Evolutionary conservation across 1,140 invertebrate species (phyloP).

Genomic region (Neotoxoptera formosana): DNA sequence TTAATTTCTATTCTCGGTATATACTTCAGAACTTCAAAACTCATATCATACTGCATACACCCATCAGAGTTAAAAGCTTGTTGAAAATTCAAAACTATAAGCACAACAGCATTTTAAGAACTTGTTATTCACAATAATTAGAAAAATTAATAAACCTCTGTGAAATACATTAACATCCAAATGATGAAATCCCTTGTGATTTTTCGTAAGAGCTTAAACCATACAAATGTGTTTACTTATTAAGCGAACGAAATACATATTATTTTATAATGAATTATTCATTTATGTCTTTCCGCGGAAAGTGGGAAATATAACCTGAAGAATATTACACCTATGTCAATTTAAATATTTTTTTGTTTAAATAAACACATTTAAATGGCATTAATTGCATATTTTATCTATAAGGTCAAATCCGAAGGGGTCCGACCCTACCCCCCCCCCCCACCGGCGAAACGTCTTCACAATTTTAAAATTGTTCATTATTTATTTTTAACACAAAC

Average conservation of each 20-base stretch:
- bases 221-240: not conserved
- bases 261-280: not conserved
- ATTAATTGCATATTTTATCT: not conserved
- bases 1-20: constrained; percentile 11
- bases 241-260: not conserved
- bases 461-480: not conserved
- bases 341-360: not conserved
- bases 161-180: not conserved
- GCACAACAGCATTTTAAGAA: not conserved
- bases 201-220: not conserved
- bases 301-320: not conserved
- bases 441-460: no score
- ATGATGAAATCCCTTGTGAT: not conserved
- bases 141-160: not conserved
- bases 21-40: not conserved
- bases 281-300: not conserved
- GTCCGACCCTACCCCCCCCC: no score
- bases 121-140: not conserved
- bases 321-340: not conserved
- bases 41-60: not conserved
- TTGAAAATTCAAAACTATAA: constrained; percentile 9
- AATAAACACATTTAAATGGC: no score
- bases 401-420: not conserved
- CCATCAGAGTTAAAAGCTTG: constrained; percentile 11
- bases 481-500: not conserved